phyloP scores from a whole-genome alignment of 2,888 invertebrate species.

The Chydorus sphaericus region DNA sequence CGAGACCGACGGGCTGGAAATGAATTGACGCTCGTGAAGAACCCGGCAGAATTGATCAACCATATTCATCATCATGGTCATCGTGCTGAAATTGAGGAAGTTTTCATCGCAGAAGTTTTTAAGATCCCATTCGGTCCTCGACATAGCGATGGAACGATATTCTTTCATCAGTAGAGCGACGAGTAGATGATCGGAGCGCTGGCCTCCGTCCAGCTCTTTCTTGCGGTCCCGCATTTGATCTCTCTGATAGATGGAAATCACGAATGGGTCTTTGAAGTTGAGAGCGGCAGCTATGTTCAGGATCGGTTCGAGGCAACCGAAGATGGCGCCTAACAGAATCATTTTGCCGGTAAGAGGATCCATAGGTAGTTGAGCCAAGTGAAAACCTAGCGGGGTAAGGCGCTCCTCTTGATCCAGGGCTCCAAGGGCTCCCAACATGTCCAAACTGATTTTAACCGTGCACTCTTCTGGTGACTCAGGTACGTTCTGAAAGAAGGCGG shows the following conservation, averaged over 20 bases:
- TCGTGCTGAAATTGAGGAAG: conserved; percentile 49
- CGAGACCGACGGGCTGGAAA: conserved; percentile 40
- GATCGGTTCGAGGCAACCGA: conserved; percentile 75
- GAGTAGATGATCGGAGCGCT: conserved; percentile 64
- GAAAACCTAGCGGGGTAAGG: conserved; percentile 78
- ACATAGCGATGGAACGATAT: conserved; percentile 42
- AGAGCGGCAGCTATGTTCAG: conserved; percentile 73
- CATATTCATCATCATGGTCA: conserved; percentile 58
- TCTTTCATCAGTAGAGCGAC: conserved; percentile 50
- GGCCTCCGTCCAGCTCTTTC: conserved; percentile 41
- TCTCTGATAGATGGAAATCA: conserved; percentile 49
- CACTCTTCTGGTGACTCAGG: conserved; percentile 56
- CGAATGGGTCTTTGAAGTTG: conserved; percentile 72
- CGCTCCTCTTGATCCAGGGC: conserved; percentile 58
- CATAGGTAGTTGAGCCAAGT: conserved; percentile 73
- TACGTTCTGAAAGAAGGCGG: conserved; percentile 49
- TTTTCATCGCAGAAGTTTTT: conserved; percentile 51
- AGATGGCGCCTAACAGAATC: conserved; percentile 69
- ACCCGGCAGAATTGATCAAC: conserved; percentile 62
- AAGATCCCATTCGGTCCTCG: conserved; percentile 24
- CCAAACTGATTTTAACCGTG: conserved; percentile 46
- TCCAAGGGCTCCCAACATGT: conserved; percentile 41
- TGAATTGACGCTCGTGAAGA: conserved; percentile 58
- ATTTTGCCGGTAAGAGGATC: conserved; percentile 82
- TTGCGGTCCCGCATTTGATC: conserved; percentile 43